Conservation (phyloP, 2,113 vertebrate species). For the Oncorhynchus kisutch region DNA sequence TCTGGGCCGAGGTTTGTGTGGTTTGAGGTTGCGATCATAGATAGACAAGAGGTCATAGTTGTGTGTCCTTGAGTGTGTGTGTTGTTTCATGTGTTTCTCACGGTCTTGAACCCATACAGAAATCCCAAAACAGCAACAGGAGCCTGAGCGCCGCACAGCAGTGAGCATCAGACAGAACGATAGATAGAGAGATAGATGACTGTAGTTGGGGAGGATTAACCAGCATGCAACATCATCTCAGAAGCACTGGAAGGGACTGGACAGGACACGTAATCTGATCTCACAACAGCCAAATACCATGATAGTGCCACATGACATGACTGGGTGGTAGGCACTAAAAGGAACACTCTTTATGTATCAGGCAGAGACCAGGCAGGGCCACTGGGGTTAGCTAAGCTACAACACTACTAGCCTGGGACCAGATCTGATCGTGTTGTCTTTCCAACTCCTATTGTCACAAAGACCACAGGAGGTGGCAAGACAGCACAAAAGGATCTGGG, state of each 20-base stretch:
- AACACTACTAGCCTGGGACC: no score
- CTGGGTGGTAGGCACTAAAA: background rate
- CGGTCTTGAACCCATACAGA: conserved; percentile 55
- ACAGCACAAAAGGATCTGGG: background rate
- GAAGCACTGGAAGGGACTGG: background rate
- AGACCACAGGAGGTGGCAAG: no score
- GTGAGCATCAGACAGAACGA: conserved; percentile 58
- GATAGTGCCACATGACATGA: background rate
- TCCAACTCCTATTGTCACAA: no score
- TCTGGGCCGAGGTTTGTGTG: no score
- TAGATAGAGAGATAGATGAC: conserved; percentile 42
- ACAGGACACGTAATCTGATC: background rate
- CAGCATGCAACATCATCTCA: conserved; percentile 79
- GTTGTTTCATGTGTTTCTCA: conserved; percentile 18
- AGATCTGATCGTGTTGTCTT: no score
- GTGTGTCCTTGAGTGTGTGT: background rate
- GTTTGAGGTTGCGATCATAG: no score
- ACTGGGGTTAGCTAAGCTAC: no score
- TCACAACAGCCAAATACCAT: background rate
- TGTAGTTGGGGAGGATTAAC: conserved; percentile 78
- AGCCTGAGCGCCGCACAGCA: conserved; percentile 78
- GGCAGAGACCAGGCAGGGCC: background rate
- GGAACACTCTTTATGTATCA: background rate
- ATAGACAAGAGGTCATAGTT: no score
- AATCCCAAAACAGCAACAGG: conserved; percentile 90